These are phyloP conservation scores for Pachliopta kotzebuea DNA, from an alignment of 2,888 invertebrate genomes.

Conservation along the genomic window DNA sequence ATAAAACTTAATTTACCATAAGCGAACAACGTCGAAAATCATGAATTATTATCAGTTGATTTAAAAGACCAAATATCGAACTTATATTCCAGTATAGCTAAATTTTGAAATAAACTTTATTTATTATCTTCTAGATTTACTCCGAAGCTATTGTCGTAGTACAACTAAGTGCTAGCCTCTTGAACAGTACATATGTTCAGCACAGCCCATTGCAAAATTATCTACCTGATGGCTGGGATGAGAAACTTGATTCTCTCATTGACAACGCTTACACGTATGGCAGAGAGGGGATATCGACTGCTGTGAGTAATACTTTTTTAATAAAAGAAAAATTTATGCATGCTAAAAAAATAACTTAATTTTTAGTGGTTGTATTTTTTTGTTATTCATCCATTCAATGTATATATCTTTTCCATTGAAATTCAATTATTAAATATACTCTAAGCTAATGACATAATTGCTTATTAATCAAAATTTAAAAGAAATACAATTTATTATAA, in stretches of 20 bases:
- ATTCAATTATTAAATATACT: no score
- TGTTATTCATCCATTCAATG: no score
- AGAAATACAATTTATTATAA: no score
- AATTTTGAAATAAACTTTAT: background rate
- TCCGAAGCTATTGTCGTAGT: constrained; percentile 96
- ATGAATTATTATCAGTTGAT: no score
- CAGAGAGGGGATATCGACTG: constrained; percentile 92
- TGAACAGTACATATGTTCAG: constrained; percentile 93
- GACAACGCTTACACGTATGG: constrained; percentile 97
- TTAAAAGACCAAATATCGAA: background rate
- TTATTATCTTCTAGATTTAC: constrained; percentile 85
- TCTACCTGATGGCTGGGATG: constrained; percentile 91
- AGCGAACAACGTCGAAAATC: no score
- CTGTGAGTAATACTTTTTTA: constrained; percentile 76
- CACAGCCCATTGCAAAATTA: constrained; percentile 92
- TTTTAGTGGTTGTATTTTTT: no score
- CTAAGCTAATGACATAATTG: no score
- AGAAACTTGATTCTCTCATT: constrained; percentile 92
- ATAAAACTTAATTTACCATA: no score
- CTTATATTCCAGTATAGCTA: background rate
- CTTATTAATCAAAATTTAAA: no score
- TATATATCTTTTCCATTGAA: no score
- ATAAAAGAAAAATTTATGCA: background rate
- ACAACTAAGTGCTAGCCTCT: constrained; percentile 91
- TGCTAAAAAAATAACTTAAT: no score